Conservation (phyloP, 2,888 invertebrate species). For the Agonopterix arenella region DNA sequence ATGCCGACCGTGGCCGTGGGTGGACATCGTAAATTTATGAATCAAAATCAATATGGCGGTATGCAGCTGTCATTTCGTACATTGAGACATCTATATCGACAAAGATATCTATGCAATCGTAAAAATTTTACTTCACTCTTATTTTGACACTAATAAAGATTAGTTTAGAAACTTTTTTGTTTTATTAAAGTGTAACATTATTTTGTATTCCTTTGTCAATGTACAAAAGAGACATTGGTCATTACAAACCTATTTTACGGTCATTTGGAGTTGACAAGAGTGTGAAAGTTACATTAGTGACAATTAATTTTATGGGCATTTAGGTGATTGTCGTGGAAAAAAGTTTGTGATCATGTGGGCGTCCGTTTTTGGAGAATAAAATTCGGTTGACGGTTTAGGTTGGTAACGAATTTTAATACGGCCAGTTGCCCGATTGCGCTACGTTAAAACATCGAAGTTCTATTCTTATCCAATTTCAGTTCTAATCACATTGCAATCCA, state of each 20-base stretch:
- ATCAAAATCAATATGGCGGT: conserved; percentile 46
- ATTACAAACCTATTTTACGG: conserved; percentile 47
- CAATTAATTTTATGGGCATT: conserved; percentile 66
- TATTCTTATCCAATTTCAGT: too few relatives aligned
- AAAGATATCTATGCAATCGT: conserved; percentile 12
- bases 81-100: conserved; percentile 51
- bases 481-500: too few relatives aligned
- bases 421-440: too few relatives aligned
- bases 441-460: too few relatives aligned
- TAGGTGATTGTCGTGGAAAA: conserved; percentile 68
- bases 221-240: conserved; percentile 46
- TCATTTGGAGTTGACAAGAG: conserved; percentile 42
- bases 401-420: too few relatives aligned
- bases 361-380: conserved; percentile 13
- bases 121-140: neutral
- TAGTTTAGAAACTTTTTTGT: conserved; percentile 11
- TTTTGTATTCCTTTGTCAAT: conserved; percentile 13
- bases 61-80: conserved; percentile 62
- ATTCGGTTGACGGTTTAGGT: too few relatives aligned
- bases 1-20: conserved; percentile 32
- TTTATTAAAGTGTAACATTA: neutral
- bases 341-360: conserved; percentile 39
- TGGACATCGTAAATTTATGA: conserved; percentile 45
- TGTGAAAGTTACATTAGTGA: conserved; percentile 54
- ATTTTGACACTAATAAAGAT: conserved; percentile 15